A percentile compares a stretch with the other conserved stretches of the same genome.
Conservation (phyloP, 2,888 invertebrate species). For the Lissocephala sabroskyi region DNA sequence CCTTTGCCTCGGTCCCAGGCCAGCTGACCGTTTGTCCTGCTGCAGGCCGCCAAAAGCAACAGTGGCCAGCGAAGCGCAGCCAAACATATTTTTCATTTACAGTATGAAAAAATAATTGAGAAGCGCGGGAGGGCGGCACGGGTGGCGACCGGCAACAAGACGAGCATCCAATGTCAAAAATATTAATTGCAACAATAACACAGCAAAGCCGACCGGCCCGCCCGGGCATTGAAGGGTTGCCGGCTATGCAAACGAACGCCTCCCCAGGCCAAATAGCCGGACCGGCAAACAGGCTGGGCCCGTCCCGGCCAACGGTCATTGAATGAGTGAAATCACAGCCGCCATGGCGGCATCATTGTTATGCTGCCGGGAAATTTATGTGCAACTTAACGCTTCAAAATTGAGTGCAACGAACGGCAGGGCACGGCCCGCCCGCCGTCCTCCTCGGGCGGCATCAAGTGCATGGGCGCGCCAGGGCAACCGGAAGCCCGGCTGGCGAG, state of each 20-base stretch:
- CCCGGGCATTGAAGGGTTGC: too few species aligned
- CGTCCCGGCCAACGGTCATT: not conserved
- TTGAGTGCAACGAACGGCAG: conserved; percentile 61
- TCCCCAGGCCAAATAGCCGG: too few species aligned
- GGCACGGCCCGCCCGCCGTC: conserved; percentile 4
- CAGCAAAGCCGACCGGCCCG: conserved; percentile 1
- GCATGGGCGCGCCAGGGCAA: conserved; percentile 58
- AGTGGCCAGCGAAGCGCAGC: not conserved
- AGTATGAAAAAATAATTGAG: conserved; percentile 6
- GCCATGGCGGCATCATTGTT: conserved; percentile 25
- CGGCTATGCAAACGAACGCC: too few species aligned
- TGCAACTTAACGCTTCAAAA: conserved; percentile 65
- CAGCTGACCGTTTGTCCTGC: not conserved
- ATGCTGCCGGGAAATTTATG: conserved; percentile 43
- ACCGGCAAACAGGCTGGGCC: too few species aligned
- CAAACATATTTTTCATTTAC: conserved; percentile 6
- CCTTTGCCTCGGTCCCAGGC: too few species aligned
- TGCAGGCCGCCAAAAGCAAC: not conserved
- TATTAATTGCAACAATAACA: conserved; percentile 43
- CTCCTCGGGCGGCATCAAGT: conserved; percentile 49
- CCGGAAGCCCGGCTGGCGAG: conserved; percentile 61
- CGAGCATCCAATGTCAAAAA: conserved; percentile 18
- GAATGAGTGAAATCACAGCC: conserved; percentile 16
- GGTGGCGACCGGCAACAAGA: not conserved
- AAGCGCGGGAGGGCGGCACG: not conserved